These are phyloP conservation scores for Drosophila littoralis DNA, from an alignment of 1,140 invertebrate species.

Conservation along the genomic window DNA sequence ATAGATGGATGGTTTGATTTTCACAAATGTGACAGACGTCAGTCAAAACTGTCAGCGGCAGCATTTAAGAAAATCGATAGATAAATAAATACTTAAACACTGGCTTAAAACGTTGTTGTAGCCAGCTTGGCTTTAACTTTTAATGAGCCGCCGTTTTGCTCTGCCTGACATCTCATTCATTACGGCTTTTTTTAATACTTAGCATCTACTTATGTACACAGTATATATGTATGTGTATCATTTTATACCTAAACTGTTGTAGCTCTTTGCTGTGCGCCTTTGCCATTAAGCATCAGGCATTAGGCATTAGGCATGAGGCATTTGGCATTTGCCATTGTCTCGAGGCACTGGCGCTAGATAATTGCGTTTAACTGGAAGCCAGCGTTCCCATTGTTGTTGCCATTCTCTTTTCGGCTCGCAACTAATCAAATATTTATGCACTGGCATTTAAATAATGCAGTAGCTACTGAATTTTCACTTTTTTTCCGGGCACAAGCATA, in stretches of 20 bases:
- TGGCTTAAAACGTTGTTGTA: neutral
- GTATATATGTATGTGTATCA: neutral
- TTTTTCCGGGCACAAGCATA: slow-evolving; percentile 39
- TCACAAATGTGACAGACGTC: slow-evolving; percentile 69
- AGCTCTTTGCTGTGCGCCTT: slow-evolving; percentile 22
- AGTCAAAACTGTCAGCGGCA: slow-evolving; percentile 66
- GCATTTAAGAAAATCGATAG: slow-evolving; percentile 75
- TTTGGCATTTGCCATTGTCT: slow-evolving; percentile 47
- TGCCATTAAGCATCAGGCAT: slow-evolving; percentile 44
- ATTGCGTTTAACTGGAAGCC: slow-evolving; percentile 35
- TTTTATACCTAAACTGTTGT: slow-evolving; percentile 21
- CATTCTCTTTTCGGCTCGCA: slow-evolving; percentile 37
- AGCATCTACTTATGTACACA: slow-evolving; percentile 23
- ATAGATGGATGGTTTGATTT: slow-evolving; percentile 37
- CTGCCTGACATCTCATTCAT: slow-evolving; percentile 28
- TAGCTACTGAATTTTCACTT: slow-evolving; percentile 40
- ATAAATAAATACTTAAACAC: slow-evolving; percentile 48
- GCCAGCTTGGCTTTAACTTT: slow-evolving; percentile 29
- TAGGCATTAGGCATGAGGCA: slow-evolving; percentile 33
- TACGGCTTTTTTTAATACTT: slow-evolving; percentile 19
- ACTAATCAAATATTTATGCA: slow-evolving; percentile 68
- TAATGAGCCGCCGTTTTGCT: slow-evolving; percentile 47
- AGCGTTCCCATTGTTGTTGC: slow-evolving; percentile 32
- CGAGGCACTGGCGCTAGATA: slow-evolving; percentile 46
- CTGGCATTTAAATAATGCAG: slow-evolving; percentile 57